Evolutionary conservation across 2,113 vertebrate genomes (phyloP), one percentile per base, ranked within the genome.

Genomic region (Gila orcuttii): DNA sequence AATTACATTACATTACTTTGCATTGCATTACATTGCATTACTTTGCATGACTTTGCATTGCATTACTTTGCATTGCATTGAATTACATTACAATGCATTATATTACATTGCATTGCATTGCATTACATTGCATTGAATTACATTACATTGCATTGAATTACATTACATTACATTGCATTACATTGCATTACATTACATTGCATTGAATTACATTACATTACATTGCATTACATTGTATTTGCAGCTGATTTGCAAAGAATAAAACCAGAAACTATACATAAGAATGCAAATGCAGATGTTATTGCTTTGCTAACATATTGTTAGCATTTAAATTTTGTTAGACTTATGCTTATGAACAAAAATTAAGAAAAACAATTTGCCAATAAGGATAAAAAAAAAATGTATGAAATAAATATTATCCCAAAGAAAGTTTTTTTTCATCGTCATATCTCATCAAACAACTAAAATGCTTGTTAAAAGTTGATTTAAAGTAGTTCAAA

Each of bases 131-230:
- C 5, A 1, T 2, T 55, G 1, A 13, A 19, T 19, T 19, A 0
- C 0, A 6, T 55, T 21, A 21, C 2, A 6, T 21, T 21, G 0
- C 2, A 0, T 55, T 55, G 0, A 0, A 21, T 55, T 19, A 0
- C 17, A 0, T 21, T 55, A 0, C 3, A 0, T 55, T 55, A 0
- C 2, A 6, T 55, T 55, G 1, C 52, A 7, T 55, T 55, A 0
- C 5, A 6, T 55, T 19, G 0, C 0, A 19, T 17, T 19, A 6
- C 17, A 7, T 55, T 21, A 21, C 6, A 21, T 55, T 2, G 2
- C 6, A 2, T 21, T 55, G 0, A 17, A 6, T 55, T 55, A 0
- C 3, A 13, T 50, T 50, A 4, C 4, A 13, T 19, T 55, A 3
- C 17, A 19, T 21, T 55, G 0, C 52, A 17, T 52, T 55, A 0